phyloP scores from a whole-genome alignment of 2,113 vertebrate genomes.

The Ptyas mucosa region DNA sequence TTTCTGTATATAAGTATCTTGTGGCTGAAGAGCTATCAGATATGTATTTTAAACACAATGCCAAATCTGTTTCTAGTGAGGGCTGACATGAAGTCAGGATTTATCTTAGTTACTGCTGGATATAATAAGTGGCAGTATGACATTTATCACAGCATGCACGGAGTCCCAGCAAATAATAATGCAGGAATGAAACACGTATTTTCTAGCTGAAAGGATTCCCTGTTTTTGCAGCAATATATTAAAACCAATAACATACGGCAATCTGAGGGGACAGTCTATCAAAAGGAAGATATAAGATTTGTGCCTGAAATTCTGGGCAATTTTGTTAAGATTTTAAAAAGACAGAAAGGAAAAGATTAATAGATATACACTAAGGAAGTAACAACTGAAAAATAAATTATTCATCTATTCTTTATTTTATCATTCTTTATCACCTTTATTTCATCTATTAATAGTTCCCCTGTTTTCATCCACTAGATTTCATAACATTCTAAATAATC shows the following conservation, averaged over 20 bases:
- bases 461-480: background rate
- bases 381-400: background rate
- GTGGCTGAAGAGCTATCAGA: background rate
- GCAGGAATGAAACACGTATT: background rate
- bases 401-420: background rate
- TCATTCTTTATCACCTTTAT: background rate
- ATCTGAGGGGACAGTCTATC: background rate
- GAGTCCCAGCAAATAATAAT: background rate
- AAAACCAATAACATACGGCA: background rate
- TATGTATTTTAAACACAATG: background rate
- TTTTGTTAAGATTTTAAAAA: background rate
- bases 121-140: slow-evolving; percentile 1
- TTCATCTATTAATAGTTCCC: background rate
- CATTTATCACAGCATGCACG: background rate
- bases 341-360: too few species aligned
- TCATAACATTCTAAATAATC: background rate
- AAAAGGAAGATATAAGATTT: background rate
- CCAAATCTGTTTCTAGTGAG: background rate
- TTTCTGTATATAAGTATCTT: background rate
- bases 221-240: background rate
- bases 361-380: background rate
- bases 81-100: slow-evolving; percentile 11
- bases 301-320: background rate
- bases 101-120: slow-evolving; percentile 17
- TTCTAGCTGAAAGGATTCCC: background rate